Percentiles rank a stretch among this genome's conserved stretches.
Conservation (phyloP, 2,113 vertebrate genomes). For the Typhlomys cinereus region DNA sequence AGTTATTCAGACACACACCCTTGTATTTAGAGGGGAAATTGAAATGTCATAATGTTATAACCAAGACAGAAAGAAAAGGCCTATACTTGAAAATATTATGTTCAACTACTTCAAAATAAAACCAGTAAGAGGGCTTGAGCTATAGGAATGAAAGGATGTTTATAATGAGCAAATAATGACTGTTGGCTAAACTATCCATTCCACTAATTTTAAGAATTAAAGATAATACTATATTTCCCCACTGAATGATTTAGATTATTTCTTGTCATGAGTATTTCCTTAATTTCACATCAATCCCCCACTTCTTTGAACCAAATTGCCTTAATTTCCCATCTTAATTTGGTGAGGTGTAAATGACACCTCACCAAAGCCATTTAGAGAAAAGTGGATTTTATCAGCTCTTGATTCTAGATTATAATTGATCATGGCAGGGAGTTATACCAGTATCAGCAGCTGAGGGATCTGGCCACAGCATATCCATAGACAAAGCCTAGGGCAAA, state of each 20-base stretch:
- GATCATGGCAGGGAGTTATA: too few species aligned
- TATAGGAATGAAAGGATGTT: background rate
- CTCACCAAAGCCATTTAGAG: too few species aligned
- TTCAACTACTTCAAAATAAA: background rate
- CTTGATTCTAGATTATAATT: too few species aligned
- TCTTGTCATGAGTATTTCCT: too few species aligned
- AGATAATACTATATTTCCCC: background rate
- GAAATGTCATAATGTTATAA: background rate
- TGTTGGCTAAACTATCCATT: background rate
- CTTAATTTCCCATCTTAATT: too few species aligned
- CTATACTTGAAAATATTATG: background rate
- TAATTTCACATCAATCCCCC: too few species aligned
- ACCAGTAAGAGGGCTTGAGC: background rate
- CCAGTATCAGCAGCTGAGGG: too few species aligned
- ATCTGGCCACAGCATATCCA: too few species aligned
- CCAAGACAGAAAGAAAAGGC: background rate
- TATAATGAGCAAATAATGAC: background rate
- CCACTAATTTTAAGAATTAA: background rate
- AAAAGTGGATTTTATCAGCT: too few species aligned
- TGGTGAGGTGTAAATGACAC: too few species aligned
- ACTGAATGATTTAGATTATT: background rate
- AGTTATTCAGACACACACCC: background rate
- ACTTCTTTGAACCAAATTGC: too few species aligned
- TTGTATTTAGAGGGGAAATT: background rate
- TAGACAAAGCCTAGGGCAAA: too few species aligned